Base-by-base conservation (phyloP, 2,888 invertebrate species). In the Lymantria dispar region DNA sequence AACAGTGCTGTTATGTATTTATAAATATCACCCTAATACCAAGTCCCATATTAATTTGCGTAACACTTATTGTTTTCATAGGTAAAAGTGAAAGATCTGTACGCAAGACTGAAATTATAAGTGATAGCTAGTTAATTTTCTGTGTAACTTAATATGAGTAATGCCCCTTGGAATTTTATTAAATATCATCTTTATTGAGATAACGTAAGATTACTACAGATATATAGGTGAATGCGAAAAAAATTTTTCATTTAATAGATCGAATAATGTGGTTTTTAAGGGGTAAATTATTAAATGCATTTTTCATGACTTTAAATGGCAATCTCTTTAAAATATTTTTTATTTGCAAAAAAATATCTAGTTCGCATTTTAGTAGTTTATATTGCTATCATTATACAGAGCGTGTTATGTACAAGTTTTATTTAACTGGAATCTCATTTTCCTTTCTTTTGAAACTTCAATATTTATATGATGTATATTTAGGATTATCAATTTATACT, bases 91-190 rank as follows among this genome's bases (percentile, higher is more conserved):
- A 64, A 67, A 63, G 67, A 70, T 70, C 70, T 67, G 61, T 68
- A 66, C 58, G 64, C 59, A 70, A 70, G 70, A 70, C 70, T 70
- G 70, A 67, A 62, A 61, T 52, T 63, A 61, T 62, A 63, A 57
- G 54, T 64, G 65, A 60, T 64, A 68, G 57, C 56, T 67, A 64
- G 64, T 59, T 59, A 50, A 46, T 55, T 58, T 57, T 58, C 58
- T 46, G 50, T 62, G 51, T 59, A 58, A 52, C 50, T 63, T 44
- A 43, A 39, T 43, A 43, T 33, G 13, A 42, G 33, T 48, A 40
- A 47, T 36, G 10, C 15, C 37, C 31, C 42, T 7, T 15, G 29
- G 10, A 29, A 47, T 36, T 47, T 10, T 37, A 36, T 41, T 40
- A 41, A 13, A 38, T 33, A 33, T 7, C 33, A 7, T 33, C 33